Evolutionary conservation across 2,888 invertebrate species (phyloP).

Genomic region (Ophion costatus): DNA sequence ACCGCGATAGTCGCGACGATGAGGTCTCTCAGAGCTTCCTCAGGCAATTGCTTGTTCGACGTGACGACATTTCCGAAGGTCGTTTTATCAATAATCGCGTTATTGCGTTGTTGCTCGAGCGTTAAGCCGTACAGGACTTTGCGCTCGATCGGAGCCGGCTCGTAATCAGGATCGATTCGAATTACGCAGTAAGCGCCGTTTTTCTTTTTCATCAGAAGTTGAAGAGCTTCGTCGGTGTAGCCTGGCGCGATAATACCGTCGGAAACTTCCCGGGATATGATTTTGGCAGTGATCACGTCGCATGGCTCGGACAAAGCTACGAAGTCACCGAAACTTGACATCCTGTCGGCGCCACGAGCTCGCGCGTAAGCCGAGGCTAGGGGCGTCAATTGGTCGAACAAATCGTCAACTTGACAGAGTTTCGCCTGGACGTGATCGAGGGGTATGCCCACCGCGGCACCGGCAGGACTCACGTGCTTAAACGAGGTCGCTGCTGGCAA

Average conservation of each 20-base stretch:
- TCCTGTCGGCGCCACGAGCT: conserved; percentile 98
- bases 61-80: conserved; percentile 94
- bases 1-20: conserved; percentile 98
- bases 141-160: conserved; percentile 92
- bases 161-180: conserved; percentile 95
- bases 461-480: conserved; percentile 99
- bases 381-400: conserved; percentile 90
- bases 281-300: conserved; percentile 94
- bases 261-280: conserved; percentile 97
- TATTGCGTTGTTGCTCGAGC: conserved; percentile 95
- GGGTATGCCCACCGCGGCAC: conserved; percentile 96
- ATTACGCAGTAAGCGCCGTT: conserved; percentile 96
- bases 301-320: conserved; percentile 96
- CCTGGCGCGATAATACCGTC: conserved; percentile 99
- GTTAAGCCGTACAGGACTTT: conserved; percentile 93
- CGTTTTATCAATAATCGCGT: conserved; percentile 91
- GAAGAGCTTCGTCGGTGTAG: conserved; percentile 92
- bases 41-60: conserved; percentile 87
- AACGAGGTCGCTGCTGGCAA: conserved; percentile 98
- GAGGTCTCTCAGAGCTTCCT: conserved; percentile 93
- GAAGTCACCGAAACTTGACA: conserved; percentile 99
- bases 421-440: conserved; percentile 91
- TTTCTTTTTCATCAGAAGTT: conserved; percentile 96
- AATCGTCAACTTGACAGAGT: conserved; percentile 96
- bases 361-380: conserved; percentile 96